Percentiles rank a stretch among this genome's conserved stretches.
Conservation (phyloP, 64 coral and sea anemone genomes). For the Actinia equina region DNA sequence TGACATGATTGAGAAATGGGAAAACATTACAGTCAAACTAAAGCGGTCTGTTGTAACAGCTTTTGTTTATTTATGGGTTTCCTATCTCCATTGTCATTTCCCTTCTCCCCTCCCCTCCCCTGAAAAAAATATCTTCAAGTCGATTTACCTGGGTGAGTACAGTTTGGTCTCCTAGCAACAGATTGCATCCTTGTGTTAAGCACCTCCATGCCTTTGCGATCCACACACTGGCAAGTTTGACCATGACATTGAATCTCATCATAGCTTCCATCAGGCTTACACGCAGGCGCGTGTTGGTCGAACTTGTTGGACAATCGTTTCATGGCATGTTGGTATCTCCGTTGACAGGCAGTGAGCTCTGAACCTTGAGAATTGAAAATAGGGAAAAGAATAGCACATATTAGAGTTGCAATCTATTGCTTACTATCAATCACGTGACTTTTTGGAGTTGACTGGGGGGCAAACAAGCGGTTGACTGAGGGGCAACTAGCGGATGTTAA, state of each 20-base stretch:
- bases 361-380: not conserved
- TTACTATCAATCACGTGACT: not conserved
- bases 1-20: not conserved
- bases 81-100: too few relatives aligned
- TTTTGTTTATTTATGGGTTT: too few relatives aligned
- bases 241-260: conserved; percentile 46
- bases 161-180: conserved; percentile 40
- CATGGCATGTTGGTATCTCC: conserved; percentile 40
- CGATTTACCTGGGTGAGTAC: conserved; percentile 37
- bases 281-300: conserved; percentile 26
- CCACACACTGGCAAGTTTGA: conserved; percentile 43
- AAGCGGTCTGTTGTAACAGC: too few relatives aligned
- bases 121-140: not conserved
- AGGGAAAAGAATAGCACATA: not conserved
- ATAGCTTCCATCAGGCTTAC: conserved; percentile 34
- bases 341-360: conserved; percentile 24
- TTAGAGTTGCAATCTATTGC: too few relatives aligned
- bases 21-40: too few relatives aligned
- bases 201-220: conserved; percentile 29
- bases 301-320: not conserved
- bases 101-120: too few relatives aligned
- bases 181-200: conserved; percentile 13
- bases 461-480: too few relatives aligned
- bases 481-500: too few relatives aligned
- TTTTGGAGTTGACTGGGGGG: too few relatives aligned